Evolutionary conservation across 2,797 vertebrate genomes (phyloP).

Genomic region (Lepilemur ruficaudatus): DNA sequence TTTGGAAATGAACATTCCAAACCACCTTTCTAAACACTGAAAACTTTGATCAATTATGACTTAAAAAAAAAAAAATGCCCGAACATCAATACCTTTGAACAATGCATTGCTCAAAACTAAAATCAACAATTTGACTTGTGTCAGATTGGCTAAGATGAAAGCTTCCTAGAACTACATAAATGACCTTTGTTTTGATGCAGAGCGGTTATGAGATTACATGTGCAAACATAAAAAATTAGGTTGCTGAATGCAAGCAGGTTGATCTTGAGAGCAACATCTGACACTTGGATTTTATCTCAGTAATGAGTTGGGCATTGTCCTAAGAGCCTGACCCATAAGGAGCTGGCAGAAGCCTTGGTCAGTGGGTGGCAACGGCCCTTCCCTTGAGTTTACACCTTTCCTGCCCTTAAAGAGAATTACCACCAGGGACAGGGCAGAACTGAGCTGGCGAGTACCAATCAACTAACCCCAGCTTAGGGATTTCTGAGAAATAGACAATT

Average conservation of each 20-base stretch:
- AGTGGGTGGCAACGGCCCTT: background rate
- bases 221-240: background rate
- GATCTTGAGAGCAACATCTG: background rate
- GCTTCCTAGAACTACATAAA: background rate
- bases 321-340: background rate
- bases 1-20: background rate
- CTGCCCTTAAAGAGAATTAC: background rate
- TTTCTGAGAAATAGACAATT: background rate
- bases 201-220: background rate
- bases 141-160: background rate
- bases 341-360: background rate
- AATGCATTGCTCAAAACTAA: background rate
- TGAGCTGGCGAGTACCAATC: background rate
- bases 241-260: background rate
- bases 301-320: background rate
- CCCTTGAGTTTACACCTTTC: background rate
- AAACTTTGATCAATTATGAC: background rate
- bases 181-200: background rate
- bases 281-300: background rate
- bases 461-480: background rate
- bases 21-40: background rate
- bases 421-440: background rate
- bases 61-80: background rate
- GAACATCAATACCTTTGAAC: background rate
- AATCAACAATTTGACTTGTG: background rate